Base-by-base conservation (phyloP, 1,140 invertebrate genomes). In the Rhizoglyphus robini region DNA sequence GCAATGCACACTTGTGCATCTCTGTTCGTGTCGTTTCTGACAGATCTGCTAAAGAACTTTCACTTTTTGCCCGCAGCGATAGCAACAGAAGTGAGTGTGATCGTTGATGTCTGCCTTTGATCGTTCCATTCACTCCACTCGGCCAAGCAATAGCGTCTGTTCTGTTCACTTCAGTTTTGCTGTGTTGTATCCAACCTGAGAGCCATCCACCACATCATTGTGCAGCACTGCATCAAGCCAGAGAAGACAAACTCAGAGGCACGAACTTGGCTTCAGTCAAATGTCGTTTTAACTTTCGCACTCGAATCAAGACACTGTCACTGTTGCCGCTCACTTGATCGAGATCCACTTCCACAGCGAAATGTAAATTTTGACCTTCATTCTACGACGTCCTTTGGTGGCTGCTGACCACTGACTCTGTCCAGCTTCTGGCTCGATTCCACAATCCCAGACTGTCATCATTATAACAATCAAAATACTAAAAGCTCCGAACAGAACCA, bases 31-130 rank as follows among this genome's bases (percentile, higher is more conserved):
- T 54, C 20, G n/a, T n/a, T n/a, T n/a, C n/a, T n/a, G n/a, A n/a
- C n/a, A n/a, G n/a, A n/a, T n/a, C n/a, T n/a, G n/a, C n/a, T 8
- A 5, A 54, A 54, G 51, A 54, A 54, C 51, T 54, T 54, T 54
- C 51, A 20, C 51, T 54, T 54, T 54, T 54, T 41, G 41, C 15
- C 41, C 41, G 41, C 41, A 46, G 41, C 23, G 23, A 15, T 46
- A 23, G 41, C 41, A 15, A 46, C 41, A 15, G 41, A 46, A 46
- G 41, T 46, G 41, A 46, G 41, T 46, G 41, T 15, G 41, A 15
- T 15, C 15, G 41, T 15, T 15, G 15, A 46, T 46, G 41, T 46
- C 15, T 23, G 15, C 41, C 23, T 46, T 46, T n/a, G n/a, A n/a
- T n/a, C n/a, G n/a, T n/a, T n/a, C n/a, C n/a, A n/a, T n/a, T n/a